Conservation (phyloP, 2,113 vertebrate genomes). For the Bolborhynchus lineola region DNA sequence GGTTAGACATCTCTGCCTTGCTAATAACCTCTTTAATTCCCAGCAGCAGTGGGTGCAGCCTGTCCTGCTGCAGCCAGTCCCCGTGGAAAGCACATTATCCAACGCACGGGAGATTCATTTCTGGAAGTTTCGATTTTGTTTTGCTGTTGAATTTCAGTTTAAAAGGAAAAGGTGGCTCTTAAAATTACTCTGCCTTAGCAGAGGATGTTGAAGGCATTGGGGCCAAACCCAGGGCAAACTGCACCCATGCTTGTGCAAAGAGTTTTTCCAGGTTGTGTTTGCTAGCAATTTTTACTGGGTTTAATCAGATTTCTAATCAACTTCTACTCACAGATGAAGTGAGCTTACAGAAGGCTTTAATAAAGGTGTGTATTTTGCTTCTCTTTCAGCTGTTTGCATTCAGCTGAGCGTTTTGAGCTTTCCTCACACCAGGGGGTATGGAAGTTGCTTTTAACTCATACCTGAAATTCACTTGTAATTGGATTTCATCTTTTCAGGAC, state of each 20-base stretch:
- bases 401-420: background rate
- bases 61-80: background rate
- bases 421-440: background rate
- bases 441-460: background rate
- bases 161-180: background rate
- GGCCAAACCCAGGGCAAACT: background rate
- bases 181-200: background rate
- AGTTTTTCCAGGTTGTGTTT: background rate
- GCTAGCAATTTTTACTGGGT: background rate
- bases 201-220: background rate
- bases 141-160: background rate
- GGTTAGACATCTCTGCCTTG: background rate
- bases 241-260: background rate
- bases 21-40: background rate
- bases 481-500: background rate
- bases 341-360: background rate
- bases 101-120: background rate
- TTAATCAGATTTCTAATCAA: background rate
- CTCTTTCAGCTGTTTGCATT: background rate
- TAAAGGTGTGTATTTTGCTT: background rate
- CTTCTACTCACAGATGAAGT: background rate
- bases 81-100: background rate
- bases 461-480: background rate
- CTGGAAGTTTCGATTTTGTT: background rate
- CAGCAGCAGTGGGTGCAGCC: background rate